These are phyloP conservation scores for Chamaetylas fuelleborni DNA, from an alignment of 2,113 vertebrate genomes.

Conservation along the genomic window DNA sequence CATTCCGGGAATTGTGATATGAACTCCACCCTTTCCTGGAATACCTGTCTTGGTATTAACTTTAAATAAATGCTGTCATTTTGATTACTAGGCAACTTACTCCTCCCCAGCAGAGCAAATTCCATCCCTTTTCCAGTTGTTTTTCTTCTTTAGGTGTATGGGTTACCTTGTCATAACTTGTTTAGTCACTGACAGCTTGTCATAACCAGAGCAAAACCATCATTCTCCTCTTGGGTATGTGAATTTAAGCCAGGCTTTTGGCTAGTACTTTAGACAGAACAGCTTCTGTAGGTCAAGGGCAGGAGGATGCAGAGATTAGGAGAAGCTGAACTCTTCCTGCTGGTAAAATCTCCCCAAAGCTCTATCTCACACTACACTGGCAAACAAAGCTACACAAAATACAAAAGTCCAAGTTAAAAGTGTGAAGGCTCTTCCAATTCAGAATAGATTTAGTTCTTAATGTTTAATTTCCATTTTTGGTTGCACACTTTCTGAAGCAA, in stretches of 20 bases:
- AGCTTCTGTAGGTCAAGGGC: not conserved
- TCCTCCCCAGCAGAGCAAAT: not conserved
- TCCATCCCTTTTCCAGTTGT: not conserved
- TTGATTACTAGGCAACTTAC: not conserved
- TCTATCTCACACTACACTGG: not conserved
- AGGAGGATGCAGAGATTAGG: not conserved
- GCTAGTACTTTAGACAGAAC: not conserved
- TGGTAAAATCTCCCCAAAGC: not conserved
- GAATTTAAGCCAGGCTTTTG: not conserved
- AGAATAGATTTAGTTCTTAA: not conserved
- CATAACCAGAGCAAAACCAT: not conserved
- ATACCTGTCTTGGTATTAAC: constrained; percentile 3
- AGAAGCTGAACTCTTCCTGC: not conserved
- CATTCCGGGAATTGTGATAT: not conserved
- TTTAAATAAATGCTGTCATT: not conserved
- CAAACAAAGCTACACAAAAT: not conserved
- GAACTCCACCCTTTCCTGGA: constrained; percentile 1
- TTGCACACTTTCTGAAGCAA: not conserved
- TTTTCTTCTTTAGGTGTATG: not conserved
- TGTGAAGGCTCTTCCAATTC: not conserved
- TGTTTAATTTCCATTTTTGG: not conserved
- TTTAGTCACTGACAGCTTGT: not conserved
- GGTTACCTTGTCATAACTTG: not conserved
- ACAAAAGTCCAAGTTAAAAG: not conserved
- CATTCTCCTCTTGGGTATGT: not conserved